Evolutionary conservation across 1,140 invertebrate genomes (phyloP).

Genomic region (Eriosoma lanigerum): DNA sequence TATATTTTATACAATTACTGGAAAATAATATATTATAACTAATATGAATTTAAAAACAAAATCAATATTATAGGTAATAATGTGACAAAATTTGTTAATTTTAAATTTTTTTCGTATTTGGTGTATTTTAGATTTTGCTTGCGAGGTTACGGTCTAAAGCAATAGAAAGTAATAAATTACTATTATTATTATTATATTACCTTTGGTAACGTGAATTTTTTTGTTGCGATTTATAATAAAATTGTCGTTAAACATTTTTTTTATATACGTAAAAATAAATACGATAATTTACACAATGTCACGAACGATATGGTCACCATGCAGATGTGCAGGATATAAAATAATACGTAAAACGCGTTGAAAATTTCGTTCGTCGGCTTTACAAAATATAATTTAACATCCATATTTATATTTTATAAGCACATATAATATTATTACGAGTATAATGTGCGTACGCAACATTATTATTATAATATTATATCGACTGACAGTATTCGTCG

Average conservation of each 20-base stretch:
- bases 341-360: neutral
- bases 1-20: too few species aligned
- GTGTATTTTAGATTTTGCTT: too few species aligned
- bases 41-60: too few species aligned
- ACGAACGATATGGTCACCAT: neutral
- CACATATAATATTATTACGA: conserved; percentile 1
- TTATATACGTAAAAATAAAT: neutral
- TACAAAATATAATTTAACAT: neutral
- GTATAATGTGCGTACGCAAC: neutral
- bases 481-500: neutral
- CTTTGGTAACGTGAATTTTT: too few species aligned
- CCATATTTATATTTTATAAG: conserved; percentile 9
- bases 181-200: too few species aligned
- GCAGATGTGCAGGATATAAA: neutral
- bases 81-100: too few species aligned
- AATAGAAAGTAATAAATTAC: too few species aligned
- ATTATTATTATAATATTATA: conserved; percentile 8
- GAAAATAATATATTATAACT: too few species aligned
- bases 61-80: too few species aligned
- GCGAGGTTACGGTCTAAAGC: too few species aligned
- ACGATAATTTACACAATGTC: conserved; percentile 4
- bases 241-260: neutral
- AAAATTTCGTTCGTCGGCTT: neutral
- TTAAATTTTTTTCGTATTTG: too few species aligned
- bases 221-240: neutral